Percentiles rank a stretch among this genome's conserved stretches.
These are phyloP conservation scores for Brachionus angularis DNA, from an alignment of 1,140 invertebrate genomes.

Conservation along the genomic window DNA sequence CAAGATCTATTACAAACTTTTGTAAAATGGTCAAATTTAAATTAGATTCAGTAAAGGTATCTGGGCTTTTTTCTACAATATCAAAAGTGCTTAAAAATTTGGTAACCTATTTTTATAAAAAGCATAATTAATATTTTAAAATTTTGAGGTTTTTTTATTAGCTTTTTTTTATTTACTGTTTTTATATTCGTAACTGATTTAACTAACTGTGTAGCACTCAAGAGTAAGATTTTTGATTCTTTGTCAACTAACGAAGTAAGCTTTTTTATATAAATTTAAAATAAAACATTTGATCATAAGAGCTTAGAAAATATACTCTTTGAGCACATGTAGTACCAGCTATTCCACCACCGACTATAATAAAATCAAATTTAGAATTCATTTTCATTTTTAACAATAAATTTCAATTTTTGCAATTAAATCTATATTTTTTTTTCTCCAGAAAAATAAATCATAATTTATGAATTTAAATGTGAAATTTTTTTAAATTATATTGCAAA, in stretches of 20 bases:
- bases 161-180: too few species aligned
- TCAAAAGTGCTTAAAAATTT: slow-evolving; percentile 29
- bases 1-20: neutral
- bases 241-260: neutral
- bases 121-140: too few species aligned
- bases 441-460: too few species aligned
- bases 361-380: slow-evolving; percentile 14
- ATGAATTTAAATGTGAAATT: too few species aligned
- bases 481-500: too few species aligned
- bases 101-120: too few species aligned
- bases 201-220: slow-evolving; percentile 4
- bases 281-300: too few species aligned
- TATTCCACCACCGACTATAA: slow-evolving; percentile 34
- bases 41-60: neutral
- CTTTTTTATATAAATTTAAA: neutral
- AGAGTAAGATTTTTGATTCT: neutral
- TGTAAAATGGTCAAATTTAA: slow-evolving; percentile 5
- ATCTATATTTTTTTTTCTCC: too few species aligned
- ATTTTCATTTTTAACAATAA: too few species aligned
- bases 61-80: neutral
- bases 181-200: slow-evolving; percentile 33
- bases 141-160: too few species aligned
- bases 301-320: slow-evolving; percentile 4
- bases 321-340: slow-evolving; percentile 35
- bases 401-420: too few species aligned